Percentiles rank a stretch among this genome's conserved stretches.
phyloP scores from a whole-genome alignment of 2,113 vertebrate genomes.

The Carettochelys insculpta region DNA sequence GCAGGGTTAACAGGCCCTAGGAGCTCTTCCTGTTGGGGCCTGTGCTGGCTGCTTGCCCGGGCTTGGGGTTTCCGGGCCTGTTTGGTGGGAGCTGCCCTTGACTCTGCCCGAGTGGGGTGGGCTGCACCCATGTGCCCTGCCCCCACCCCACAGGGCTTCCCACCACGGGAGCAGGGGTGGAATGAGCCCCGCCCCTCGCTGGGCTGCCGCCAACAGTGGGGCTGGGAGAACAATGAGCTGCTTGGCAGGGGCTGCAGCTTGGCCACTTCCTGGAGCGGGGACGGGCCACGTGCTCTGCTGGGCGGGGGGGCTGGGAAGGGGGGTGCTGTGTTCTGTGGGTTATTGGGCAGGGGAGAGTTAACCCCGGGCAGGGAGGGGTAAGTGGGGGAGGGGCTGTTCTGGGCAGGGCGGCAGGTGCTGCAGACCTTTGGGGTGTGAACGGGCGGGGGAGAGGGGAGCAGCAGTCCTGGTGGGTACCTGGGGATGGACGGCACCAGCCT shows the following conservation, averaged over 20 bases:
- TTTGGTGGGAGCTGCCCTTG: slow-evolving; percentile 82
- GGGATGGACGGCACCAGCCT: not conserved
- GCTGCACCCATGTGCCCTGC: not conserved
- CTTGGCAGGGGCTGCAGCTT: not conserved
- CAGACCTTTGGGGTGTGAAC: not conserved
- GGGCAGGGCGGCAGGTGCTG: not conserved
- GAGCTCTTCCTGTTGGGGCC: slow-evolving; percentile 8
- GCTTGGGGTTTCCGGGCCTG: slow-evolving; percentile 83
- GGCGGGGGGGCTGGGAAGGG: too few relatives aligned
- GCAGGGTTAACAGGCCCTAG: slow-evolving; percentile 45
- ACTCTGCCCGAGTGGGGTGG: slow-evolving; percentile 73
- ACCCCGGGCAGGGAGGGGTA: too few relatives aligned
- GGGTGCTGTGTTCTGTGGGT: not conserved
- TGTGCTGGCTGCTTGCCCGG: slow-evolving; percentile 1
- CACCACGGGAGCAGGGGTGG: slow-evolving; percentile 79
- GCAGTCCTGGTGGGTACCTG: not conserved
- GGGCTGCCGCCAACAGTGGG: not conserved
- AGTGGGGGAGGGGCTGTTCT: not conserved
- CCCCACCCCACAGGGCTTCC: slow-evolving; percentile 77
- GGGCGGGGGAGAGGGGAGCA: not conserved
- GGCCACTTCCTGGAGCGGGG: not conserved
- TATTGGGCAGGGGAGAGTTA: not conserved
- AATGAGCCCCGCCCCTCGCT: slow-evolving; percentile 39
- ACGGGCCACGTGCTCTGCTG: not conserved
- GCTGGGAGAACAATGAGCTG: not conserved